phyloP scores from a whole-genome alignment of 2,113 vertebrate genomes.

The Gadus chalcogrammus region DNA sequence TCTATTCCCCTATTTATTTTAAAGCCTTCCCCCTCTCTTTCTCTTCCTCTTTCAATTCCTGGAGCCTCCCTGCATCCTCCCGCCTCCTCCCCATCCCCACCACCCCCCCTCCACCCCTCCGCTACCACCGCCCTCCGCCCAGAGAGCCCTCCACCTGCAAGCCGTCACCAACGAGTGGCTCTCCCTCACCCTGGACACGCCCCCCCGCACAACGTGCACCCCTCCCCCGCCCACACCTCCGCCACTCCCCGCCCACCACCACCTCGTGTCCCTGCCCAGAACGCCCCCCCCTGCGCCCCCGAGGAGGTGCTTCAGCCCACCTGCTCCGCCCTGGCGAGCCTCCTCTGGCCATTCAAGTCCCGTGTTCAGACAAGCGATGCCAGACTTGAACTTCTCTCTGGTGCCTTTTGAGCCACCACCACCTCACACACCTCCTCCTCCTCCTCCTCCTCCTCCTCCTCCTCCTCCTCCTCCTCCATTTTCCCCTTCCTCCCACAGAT shows the following conservation, averaged over 20 bases:
- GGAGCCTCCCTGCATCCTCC: constrained; percentile 66
- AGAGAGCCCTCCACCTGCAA: constrained; percentile 60
- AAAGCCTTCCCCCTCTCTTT: constrained; percentile 50
- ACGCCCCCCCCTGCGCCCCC: constrained; percentile 45
- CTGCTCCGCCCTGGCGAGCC: constrained; percentile 22
- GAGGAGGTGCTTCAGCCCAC: constrained; percentile 33
- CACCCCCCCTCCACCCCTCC: constrained; percentile 41
- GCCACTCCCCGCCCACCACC: constrained; percentile 51
- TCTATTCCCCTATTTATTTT: constrained; percentile 27
- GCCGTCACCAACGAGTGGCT: constrained; percentile 72
- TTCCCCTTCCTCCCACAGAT: constrained; percentile 18
- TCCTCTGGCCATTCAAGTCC: constrained; percentile 25
- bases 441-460: constrained; percentile 46
- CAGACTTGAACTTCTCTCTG: constrained; percentile 13
- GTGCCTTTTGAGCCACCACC: constrained; percentile 15
- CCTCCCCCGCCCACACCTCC: constrained; percentile 56
- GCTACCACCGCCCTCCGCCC: constrained; percentile 53
- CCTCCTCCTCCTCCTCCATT: constrained; percentile 42
- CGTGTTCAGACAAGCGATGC: constrained; percentile 51
- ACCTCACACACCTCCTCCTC: constrained; percentile 31
- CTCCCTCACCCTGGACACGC: constrained; percentile 68
- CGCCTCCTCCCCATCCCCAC: constrained; percentile 55
- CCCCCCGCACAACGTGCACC: constrained; percentile 49
- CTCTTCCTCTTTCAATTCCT: constrained; percentile 42
- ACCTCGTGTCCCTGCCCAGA: constrained; percentile 67